These are phyloP conservation scores for Alligator mississippiensis DNA, from an alignment of 2,113 vertebrate genomes.

Conservation along the genomic window DNA sequence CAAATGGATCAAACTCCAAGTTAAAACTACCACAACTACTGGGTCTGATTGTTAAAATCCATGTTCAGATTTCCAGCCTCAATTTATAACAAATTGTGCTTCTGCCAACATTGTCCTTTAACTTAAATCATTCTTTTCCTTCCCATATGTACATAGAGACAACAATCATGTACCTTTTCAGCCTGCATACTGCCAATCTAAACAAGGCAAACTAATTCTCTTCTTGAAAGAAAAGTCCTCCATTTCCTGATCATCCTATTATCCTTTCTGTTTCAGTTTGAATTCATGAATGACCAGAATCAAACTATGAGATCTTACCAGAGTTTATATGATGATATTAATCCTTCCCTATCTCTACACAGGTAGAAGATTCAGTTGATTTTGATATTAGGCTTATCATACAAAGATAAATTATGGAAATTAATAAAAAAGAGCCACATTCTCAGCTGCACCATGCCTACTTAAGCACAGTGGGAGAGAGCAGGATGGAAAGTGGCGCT, in stretches of 20 bases:
- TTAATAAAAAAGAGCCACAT: background rate
- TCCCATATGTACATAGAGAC: background rate
- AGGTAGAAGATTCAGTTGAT: background rate
- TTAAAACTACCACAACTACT: background rate
- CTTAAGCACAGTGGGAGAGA: background rate
- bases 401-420: background rate
- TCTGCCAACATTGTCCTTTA: background rate
- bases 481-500: background rate
- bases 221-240: background rate
- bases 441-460: background rate
- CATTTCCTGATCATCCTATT: background rate
- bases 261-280: background rate
- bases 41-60: background rate
- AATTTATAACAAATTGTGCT: background rate
- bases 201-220: slow-evolving; percentile 21
- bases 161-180: background rate
- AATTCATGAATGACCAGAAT: background rate
- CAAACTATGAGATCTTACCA: background rate
- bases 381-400: background rate
- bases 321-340: background rate
- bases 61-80: background rate
- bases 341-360: background rate
- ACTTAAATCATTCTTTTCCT: background rate
- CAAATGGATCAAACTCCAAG: background rate
- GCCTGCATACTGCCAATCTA: background rate